Conservation (phyloP, 2,113 vertebrate species). For the Pseudopodoces humilis region DNA sequence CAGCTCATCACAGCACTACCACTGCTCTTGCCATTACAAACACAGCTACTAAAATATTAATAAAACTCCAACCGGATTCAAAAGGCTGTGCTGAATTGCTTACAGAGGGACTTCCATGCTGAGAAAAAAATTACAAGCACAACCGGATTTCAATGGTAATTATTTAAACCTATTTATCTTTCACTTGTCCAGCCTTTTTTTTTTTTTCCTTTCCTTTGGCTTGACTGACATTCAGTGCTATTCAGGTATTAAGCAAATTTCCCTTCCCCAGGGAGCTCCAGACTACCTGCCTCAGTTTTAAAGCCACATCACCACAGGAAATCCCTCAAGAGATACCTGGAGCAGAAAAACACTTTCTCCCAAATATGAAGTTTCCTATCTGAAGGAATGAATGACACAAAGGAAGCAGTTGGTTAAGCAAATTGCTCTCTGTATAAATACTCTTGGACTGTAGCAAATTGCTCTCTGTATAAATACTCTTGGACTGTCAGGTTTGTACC, state of each 20-base stretch:
- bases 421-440: slow-evolving; percentile 41
- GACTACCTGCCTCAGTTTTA: slow-evolving; percentile 24
- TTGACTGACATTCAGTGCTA: neutral
- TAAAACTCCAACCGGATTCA: slow-evolving; percentile 3
- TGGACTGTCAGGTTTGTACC: slow-evolving; percentile 1
- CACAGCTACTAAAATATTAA: slow-evolving; percentile 25
- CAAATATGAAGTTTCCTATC: slow-evolving; percentile 2
- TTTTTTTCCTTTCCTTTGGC: neutral
- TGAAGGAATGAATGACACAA: slow-evolving; percentile 38
- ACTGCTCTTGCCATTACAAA: neutral
- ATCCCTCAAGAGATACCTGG: neutral
- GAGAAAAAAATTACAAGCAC: slow-evolving; percentile 57
- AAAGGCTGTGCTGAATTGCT: slow-evolving; percentile 26
- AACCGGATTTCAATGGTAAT: slow-evolving; percentile 31
- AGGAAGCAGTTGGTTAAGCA: slow-evolving; percentile 55
- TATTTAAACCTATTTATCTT: slow-evolving; percentile 55
- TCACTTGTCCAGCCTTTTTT: neutral
- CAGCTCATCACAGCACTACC: neutral
- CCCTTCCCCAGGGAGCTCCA: neutral
- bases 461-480: slow-evolving; percentile 34
- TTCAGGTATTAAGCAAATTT: slow-evolving; percentile 18
- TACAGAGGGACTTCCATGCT: slow-evolving; percentile 51
- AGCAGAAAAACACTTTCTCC: slow-evolving; percentile 48
- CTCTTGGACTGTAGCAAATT: slow-evolving; percentile 42
- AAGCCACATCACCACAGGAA: slow-evolving; percentile 44